These are phyloP conservation scores for Drosophila novamexicana DNA, from an alignment of 1,140 invertebrate species.

Conservation along the genomic window DNA sequence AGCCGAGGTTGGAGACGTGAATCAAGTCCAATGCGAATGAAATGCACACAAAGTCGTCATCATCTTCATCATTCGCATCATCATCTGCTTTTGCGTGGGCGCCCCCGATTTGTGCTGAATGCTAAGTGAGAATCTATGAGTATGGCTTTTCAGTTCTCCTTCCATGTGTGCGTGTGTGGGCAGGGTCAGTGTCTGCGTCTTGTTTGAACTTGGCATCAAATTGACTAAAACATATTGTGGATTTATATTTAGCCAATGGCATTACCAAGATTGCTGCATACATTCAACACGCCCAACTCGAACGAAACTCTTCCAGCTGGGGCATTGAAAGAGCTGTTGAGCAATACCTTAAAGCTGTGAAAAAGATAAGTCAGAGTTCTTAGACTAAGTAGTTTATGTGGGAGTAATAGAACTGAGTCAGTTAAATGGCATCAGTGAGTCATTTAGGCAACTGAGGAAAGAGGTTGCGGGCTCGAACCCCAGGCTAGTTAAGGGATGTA, in stretches of 20 bases:
- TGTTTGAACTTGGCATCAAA: conserved; percentile 56
- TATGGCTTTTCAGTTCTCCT: conserved; percentile 5
- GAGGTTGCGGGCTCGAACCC: too few relatives aligned
- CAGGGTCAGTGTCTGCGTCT: conserved; percentile 37
- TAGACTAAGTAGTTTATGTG: too few relatives aligned
- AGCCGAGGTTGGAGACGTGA: neutral
- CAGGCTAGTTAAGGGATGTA: too few relatives aligned
- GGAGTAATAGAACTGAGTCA: neutral
- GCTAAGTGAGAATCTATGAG: conserved; percentile 43
- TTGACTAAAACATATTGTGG: conserved; percentile 57
- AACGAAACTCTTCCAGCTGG: conserved; percentile 23
- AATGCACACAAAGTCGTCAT: conserved; percentile 18
- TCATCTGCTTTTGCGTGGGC: conserved; percentile 39
- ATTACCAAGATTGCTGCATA: conserved; percentile 40
- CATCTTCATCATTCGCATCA: conserved; percentile 6
- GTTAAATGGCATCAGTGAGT: neutral
- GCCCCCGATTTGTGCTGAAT: conserved; percentile 53
- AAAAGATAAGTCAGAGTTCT: neutral
- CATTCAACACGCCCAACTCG: neutral
- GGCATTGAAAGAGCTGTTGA: neutral
- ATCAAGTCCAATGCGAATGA: conserved; percentile 2
- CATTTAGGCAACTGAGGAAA: too few relatives aligned
- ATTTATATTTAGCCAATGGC: conserved; percentile 56
- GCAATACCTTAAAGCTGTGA: neutral
- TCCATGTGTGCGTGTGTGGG: conserved; percentile 23